Percentiles rank a stretch among this genome's conserved stretches.
These are phyloP conservation scores for Oncorhynchus keta DNA, from an alignment of 2,113 vertebrate species.

Conservation along the genomic window DNA sequence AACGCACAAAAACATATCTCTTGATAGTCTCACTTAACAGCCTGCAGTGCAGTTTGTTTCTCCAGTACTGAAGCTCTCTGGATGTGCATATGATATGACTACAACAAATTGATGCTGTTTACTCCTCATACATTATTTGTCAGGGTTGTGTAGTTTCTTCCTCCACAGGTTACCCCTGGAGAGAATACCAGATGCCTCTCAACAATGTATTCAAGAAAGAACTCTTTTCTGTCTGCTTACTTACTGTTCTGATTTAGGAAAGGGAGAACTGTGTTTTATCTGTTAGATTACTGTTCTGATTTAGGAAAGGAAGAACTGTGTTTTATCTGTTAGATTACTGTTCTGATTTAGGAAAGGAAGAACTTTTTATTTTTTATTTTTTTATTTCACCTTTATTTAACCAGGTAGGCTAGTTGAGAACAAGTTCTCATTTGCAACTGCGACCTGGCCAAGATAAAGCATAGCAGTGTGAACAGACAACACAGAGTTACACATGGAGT, in stretches of 20 bases:
- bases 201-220: conserved; percentile 48
- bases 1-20: conserved; percentile 22
- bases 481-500: too few relatives aligned
- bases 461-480: too few relatives aligned
- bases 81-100: conserved; percentile 60
- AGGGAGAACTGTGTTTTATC: too few relatives aligned
- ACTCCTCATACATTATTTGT: conserved; percentile 70
- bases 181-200: conserved; percentile 49
- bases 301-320: too few relatives aligned
- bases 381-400: too few relatives aligned
- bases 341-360: too few relatives aligned
- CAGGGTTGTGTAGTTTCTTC: conserved; percentile 48
- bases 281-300: too few relatives aligned
- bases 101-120: conserved; percentile 67
- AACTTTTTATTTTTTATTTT: too few relatives aligned
- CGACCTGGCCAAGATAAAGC: too few relatives aligned
- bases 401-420: too few relatives aligned
- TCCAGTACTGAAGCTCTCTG: conserved; percentile 36
- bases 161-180: conserved; percentile 41
- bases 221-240: conserved; percentile 13
- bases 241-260: conserved; percentile 3
- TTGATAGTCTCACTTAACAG: conserved; percentile 59
- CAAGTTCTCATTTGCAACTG: too few relatives aligned
- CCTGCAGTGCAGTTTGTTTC: conserved; percentile 56
- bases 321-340: too few relatives aligned